Evolutionary conservation across 2,113 vertebrate genomes (phyloP).

Genomic region (Paramisgurnus dabryanus): DNA sequence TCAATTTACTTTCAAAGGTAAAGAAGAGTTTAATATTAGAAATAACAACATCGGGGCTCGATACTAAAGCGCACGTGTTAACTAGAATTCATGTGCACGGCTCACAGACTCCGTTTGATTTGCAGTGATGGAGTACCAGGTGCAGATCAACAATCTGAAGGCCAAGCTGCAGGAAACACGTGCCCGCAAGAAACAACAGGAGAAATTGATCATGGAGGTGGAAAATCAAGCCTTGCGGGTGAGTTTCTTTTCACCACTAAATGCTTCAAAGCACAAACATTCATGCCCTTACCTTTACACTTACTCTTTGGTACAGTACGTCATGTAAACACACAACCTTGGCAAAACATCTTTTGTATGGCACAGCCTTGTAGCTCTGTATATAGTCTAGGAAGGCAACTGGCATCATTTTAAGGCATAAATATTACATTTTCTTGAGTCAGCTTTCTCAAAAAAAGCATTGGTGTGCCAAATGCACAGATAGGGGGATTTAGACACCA

Average conservation of each 20-base stretch:
- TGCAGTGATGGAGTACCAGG: constrained; percentile 89
- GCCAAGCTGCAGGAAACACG: constrained; percentile 93
- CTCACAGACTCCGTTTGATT: constrained; percentile 34
- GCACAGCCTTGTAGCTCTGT: constrained; percentile 42
- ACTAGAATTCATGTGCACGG: neutral
- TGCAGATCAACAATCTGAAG: constrained; percentile 92
- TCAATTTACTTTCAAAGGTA: constrained; percentile 4
- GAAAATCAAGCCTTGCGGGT: constrained; percentile 97
- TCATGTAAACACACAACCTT: constrained; percentile 31
- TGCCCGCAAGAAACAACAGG: constrained; percentile 92
- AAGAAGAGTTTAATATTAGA: neutral
- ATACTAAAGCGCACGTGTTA: constrained; percentile 3
- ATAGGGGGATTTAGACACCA: constrained; percentile 50
- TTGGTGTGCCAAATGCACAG: constrained; percentile 48
- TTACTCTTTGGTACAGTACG: neutral
- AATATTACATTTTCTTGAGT: constrained; percentile 37
- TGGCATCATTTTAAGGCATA: constrained; percentile 25
- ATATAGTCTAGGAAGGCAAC: constrained; percentile 45
- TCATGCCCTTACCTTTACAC: too few relatives aligned
- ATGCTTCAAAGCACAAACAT: neutral
- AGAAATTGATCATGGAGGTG: constrained; percentile 98
- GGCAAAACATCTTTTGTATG: constrained; percentile 45
- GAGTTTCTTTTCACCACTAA: constrained; percentile 47
- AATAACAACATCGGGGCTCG: neutral
- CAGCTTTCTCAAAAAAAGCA: constrained; percentile 44